Conservation (phyloP, 2,888 invertebrate species). For the Rhagophthalmus giganteus region DNA sequence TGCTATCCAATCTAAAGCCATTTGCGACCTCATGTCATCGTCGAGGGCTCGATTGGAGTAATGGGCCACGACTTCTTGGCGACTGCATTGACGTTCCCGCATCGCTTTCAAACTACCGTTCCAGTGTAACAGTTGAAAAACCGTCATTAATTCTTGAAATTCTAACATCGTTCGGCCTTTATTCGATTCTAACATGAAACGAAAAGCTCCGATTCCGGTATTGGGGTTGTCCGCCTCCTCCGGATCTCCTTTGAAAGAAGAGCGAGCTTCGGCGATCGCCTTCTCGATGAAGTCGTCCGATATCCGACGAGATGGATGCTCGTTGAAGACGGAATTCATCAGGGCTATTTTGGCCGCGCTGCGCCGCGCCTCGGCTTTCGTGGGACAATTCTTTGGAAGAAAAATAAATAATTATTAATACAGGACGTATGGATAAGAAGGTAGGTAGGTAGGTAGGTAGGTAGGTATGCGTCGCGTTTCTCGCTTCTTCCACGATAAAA, state of each 20-base stretch:
- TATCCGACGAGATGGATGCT: conserved; percentile 89
- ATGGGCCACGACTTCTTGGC: conserved; percentile 91
- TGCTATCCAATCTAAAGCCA: conserved; percentile 95
- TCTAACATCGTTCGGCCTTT: conserved; percentile 94
- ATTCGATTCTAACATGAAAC: conserved; percentile 77
- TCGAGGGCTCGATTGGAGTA: conserved; percentile 90
- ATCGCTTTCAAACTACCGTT: conserved; percentile 95
- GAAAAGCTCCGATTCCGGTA: conserved; percentile 73
- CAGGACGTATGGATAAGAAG: neutral
- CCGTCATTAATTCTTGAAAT: conserved; percentile 97
- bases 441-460: conserved; percentile 3
- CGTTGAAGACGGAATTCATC: conserved; percentile 97
- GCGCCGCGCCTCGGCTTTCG: conserved; percentile 90
- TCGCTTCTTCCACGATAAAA: conserved; percentile 14
- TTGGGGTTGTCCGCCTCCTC: conserved; percentile 68
- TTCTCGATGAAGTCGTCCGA: conserved; percentile 93
- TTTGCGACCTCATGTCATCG: conserved; percentile 94
- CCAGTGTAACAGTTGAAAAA: conserved; percentile 94
- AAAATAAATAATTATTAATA: conserved; percentile 14
- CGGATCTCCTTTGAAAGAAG: conserved; percentile 73
- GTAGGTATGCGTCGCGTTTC: conserved; percentile 1
- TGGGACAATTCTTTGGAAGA: conserved; percentile 79
- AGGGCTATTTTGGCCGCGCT: conserved; percentile 94
- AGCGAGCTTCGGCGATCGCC: conserved; percentile 88
- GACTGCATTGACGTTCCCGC: conserved; percentile 91